Conservation (phyloP, 2,113 vertebrate genomes). For the Mobula hypostoma region DNA sequence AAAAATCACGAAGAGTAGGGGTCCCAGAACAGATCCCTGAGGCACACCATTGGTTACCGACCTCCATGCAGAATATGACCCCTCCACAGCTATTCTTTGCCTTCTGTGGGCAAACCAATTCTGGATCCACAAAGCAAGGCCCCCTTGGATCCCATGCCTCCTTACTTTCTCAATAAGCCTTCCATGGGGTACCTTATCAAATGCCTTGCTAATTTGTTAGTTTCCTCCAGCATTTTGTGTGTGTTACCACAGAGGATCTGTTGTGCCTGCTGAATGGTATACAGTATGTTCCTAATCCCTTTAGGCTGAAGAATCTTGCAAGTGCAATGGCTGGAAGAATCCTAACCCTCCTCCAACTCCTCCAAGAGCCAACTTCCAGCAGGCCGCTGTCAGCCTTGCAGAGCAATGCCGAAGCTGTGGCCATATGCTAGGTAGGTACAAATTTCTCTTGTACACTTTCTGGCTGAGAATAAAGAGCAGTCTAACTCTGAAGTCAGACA, state of each 20-base stretch:
- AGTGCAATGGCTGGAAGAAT: conserved; percentile 98
- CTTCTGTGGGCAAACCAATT: too few species aligned
- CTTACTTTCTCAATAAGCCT: too few species aligned
- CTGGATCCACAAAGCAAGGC: too few species aligned
- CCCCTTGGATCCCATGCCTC: too few species aligned
- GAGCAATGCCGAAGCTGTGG: conserved; percentile 94
- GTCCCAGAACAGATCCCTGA: too few species aligned
- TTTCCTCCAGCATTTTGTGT: too few species aligned
- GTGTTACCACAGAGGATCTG: neutral
- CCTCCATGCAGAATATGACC: too few species aligned
- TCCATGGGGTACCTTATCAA: too few species aligned
- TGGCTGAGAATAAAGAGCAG: neutral
- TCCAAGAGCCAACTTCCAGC: conserved; percentile 79
- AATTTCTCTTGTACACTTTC: neutral
- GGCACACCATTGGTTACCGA: too few species aligned
- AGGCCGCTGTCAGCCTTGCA: conserved; percentile 67
- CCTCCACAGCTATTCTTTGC: too few species aligned
- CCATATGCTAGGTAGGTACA: conserved; percentile 75
- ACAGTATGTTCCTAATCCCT: conserved; percentile 21
- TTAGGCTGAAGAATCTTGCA: conserved; percentile 92
- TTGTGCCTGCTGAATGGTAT: neutral
- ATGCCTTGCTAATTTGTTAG: too few species aligned
- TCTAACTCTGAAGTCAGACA: neutral
- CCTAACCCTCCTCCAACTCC: conserved; percentile 90
- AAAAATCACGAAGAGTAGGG: too few species aligned